A percentile compares a stretch with the other conserved stretches of the same genome.
Conservation (phyloP, 2,113 vertebrate genomes). For the rat (Rattus norvegicus) region DNA sequence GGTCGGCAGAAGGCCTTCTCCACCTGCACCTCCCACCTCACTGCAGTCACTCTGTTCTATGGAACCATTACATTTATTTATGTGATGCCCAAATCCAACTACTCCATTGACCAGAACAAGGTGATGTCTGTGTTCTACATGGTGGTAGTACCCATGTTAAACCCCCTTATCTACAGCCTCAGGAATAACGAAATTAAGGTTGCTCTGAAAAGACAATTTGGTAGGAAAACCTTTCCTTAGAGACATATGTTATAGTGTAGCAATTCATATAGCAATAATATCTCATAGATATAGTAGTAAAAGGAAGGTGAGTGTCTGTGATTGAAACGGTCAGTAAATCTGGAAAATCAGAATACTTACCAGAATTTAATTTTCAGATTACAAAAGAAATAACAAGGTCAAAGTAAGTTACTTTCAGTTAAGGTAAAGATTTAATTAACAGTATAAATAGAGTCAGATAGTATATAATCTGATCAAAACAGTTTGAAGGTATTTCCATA, state of each 20-base stretch:
- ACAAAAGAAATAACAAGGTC: background rate
- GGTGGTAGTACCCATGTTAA: too few relatives aligned
- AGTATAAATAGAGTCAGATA: background rate
- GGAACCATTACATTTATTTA: too few relatives aligned
- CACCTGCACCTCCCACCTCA: too few relatives aligned
- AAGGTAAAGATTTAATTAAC: background rate
- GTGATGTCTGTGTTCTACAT: too few relatives aligned
- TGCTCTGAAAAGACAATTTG: too few relatives aligned
- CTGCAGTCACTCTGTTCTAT: too few relatives aligned
- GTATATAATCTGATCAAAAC: background rate
- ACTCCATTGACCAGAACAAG: too few relatives aligned
- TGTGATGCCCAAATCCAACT: too few relatives aligned
- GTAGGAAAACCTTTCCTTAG: too few relatives aligned
- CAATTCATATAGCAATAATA: background rate
- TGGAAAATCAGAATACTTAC: background rate
- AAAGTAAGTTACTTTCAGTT: background rate
- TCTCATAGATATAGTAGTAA: background rate
- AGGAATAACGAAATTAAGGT: too few relatives aligned
- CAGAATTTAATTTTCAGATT: background rate
- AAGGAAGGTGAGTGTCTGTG: background rate
- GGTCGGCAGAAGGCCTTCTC: too few relatives aligned
- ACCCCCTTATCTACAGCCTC: too few relatives aligned
- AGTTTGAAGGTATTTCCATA: background rate
- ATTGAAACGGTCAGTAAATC: background rate
- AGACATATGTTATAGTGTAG: background rate